Percentiles rank a stretch among this genome's conserved stretches.
Evolutionary conservation across 1,140 invertebrate species (phyloP).

Genomic region (Lutraria rhynchaena): DNA sequence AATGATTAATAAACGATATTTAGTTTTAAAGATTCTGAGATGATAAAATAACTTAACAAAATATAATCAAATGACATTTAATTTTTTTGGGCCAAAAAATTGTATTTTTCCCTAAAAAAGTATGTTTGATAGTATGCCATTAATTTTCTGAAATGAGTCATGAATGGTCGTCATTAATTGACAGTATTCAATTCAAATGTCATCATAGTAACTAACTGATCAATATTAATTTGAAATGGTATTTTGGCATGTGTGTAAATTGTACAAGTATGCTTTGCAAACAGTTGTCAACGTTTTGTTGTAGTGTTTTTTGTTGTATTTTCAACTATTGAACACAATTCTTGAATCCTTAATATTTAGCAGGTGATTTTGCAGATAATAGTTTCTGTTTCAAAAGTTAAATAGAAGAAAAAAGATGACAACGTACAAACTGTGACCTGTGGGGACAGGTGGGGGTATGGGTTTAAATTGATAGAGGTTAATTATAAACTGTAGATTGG

Average conservation of each 20-base stretch:
- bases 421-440: slow-evolving; percentile 32
- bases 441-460: slow-evolving; percentile 5
- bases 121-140: too few relatives aligned
- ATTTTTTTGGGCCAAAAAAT: too few relatives aligned
- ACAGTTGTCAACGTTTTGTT: neutral
- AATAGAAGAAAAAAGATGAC: slow-evolving; percentile 12
- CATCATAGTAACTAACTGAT: slow-evolving; percentile 21
- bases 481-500: neutral
- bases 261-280: slow-evolving; percentile 25
- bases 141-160: too few relatives aligned
- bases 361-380: neutral
- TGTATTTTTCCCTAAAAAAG: too few relatives aligned
- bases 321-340: neutral
- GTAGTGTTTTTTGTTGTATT: too few relatives aligned
- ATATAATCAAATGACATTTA: too few relatives aligned
- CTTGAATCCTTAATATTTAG: neutral
- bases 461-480: slow-evolving; percentile 24
- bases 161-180: neutral
- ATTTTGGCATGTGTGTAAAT: slow-evolving; percentile 33
- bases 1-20: too few relatives aligned
- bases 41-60: too few relatives aligned
- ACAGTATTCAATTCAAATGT: slow-evolving; percentile 37
- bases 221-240: slow-evolving; percentile 44
- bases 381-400: neutral
- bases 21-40: too few relatives aligned